Evolutionary conservation across 2,888 invertebrate genomes (phyloP).

Genomic region (Luperina nickerlii): DNA sequence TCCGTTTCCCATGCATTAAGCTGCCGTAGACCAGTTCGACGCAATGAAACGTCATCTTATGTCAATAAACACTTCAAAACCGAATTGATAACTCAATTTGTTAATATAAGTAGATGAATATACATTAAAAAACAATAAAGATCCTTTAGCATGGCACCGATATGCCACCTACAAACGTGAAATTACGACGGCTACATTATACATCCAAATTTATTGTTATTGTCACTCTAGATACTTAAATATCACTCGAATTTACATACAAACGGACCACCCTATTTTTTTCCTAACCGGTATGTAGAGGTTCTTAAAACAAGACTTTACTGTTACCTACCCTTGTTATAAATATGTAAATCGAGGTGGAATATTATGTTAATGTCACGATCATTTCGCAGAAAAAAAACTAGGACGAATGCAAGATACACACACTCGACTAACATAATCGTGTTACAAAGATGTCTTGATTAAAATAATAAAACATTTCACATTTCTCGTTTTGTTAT

Average conservation of each 20-base stretch:
- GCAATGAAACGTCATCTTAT: constrained; percentile 28
- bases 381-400: constrained; percentile 60
- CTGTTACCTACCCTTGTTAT: constrained; percentile 68
- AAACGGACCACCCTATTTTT: constrained; percentile 62
- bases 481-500: constrained; percentile 56
- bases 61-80: constrained; percentile 48
- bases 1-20: constrained; percentile 23
- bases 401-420: constrained; percentile 60
- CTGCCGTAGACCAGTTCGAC: constrained; percentile 10
- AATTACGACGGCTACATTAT: constrained; percentile 33
- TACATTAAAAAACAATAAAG: constrained; percentile 52
- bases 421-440: constrained; percentile 45
- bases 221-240: constrained; percentile 57
- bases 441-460: constrained; percentile 39
- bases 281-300: constrained; percentile 48
- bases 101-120: constrained; percentile 39
- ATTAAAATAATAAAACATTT: constrained; percentile 49
- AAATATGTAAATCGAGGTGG: constrained; percentile 59
- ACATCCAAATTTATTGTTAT: constrained; percentile 57
- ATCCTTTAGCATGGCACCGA: constrained; percentile 39
- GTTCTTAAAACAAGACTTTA: constrained; percentile 58
- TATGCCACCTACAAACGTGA: constrained; percentile 37
- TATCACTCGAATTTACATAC: constrained; percentile 55
- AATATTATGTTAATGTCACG: constrained; percentile 54
- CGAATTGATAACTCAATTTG: constrained; percentile 56